phyloP scores from a whole-genome alignment of 2,113 vertebrate species.

The Cettia cetti region DNA sequence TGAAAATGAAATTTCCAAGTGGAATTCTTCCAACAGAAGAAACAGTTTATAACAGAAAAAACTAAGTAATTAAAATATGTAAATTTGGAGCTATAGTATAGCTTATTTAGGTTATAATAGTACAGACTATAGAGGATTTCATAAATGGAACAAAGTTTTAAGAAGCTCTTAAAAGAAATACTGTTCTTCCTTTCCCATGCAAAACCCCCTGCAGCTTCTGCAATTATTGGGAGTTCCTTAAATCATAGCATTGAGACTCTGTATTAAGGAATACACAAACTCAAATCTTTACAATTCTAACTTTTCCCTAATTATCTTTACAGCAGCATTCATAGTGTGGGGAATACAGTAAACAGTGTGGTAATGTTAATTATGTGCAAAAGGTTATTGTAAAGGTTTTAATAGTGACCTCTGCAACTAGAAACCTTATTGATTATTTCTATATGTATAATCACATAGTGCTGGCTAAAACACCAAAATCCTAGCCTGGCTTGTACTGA shows the following conservation, averaged over 20 bases:
- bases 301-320: slow-evolving; percentile 7
- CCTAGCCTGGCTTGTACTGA: background rate
- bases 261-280: background rate
- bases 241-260: background rate
- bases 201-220: background rate
- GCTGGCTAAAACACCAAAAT: background rate
- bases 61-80: background rate
- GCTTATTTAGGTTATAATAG: background rate
- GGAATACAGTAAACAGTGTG: background rate
- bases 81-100: background rate
- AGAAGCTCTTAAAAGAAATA: slow-evolving; percentile 2
- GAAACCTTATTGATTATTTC: background rate
- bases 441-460: background rate
- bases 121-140: background rate
- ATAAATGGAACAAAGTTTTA: background rate
- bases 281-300: background rate
- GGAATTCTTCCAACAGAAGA: background rate
- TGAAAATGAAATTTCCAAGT: background rate
- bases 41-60: background rate
- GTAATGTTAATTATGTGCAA: background rate
- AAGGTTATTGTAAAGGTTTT: slow-evolving; percentile 27
- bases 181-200: background rate
- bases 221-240: background rate
- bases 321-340: background rate
- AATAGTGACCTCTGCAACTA: background rate